phyloP scores from a whole-genome alignment of 2,797 vertebrate species.

The Cirrhinus mrigala region DNA sequence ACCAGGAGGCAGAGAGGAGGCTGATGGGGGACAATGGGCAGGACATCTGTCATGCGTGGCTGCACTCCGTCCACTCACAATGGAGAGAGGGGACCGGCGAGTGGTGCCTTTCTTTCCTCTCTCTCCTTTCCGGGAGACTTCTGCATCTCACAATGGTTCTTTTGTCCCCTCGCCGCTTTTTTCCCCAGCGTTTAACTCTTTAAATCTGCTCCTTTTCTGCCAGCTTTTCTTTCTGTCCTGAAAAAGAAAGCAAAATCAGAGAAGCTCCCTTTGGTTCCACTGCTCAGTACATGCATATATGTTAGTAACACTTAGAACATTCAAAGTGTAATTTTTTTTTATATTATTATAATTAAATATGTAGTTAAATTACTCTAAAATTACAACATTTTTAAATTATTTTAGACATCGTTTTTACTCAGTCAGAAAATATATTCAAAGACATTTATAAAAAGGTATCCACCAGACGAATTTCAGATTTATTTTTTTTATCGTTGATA shows the following conservation, averaged over 20 bases:
- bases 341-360: neutral
- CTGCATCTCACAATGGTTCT: conserved; percentile 78
- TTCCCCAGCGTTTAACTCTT: conserved; percentile 80
- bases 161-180: conserved; percentile 79
- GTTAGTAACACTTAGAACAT: neutral
- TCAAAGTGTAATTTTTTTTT: neutral
- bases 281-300: neutral
- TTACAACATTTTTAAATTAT: too few species aligned
- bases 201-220: conserved; percentile 78
- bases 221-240: conserved; percentile 66
- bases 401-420: too few species aligned
- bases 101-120: conserved; percentile 82
- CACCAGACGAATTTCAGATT: too few species aligned
- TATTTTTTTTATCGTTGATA: too few species aligned
- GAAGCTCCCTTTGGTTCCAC: conserved; percentile 22
- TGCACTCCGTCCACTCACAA: conserved; percentile 82
- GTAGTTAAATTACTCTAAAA: neutral
- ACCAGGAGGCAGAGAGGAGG: conserved; percentile 78
- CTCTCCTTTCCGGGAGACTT: conserved; percentile 83
- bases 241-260: conserved; percentile 75
- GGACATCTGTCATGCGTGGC: conserved; percentile 87
- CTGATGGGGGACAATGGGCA: conserved; percentile 79
- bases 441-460: too few species aligned
- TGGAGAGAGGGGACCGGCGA: conserved; percentile 76
- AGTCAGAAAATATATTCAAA: too few species aligned